Conservation (phyloP, 1,140 invertebrate genomes). For the Eueides isabella region DNA sequence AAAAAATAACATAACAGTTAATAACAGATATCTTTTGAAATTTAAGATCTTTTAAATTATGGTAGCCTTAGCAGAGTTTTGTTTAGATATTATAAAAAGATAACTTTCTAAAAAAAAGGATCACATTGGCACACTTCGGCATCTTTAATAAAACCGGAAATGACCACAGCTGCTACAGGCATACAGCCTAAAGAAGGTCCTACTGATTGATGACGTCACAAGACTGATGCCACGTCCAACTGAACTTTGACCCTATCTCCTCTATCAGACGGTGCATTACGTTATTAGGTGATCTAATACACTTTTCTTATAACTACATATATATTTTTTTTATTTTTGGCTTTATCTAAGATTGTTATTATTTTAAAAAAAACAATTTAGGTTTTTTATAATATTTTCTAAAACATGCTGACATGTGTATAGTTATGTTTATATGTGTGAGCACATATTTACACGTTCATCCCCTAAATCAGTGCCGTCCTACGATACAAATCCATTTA, state of each 20-base stretch:
- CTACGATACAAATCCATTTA: no score
- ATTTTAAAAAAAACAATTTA: neutral
- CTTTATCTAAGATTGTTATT: neutral
- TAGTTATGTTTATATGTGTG: no score
- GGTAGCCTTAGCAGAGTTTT: no score
- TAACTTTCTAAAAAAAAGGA: no score
- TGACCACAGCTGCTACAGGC: neutral
- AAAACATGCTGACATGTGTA: no score
- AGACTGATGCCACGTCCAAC: constrained; percentile 41
- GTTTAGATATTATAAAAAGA: no score
- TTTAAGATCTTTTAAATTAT: no score
- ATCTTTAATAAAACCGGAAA: neutral
- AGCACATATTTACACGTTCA: no score
- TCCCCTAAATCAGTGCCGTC: no score
- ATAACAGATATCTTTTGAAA: no score
- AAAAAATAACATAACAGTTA: no score
- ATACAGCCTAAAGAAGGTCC: constrained; percentile 23
- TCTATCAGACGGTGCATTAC: constrained; percentile 36
- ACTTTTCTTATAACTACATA: constrained; percentile 3
- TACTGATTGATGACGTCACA: constrained; percentile 42
- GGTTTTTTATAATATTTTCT: no score
- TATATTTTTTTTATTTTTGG: neutral
- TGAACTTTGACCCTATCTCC: constrained; percentile 36
- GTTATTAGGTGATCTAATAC: constrained; percentile 28
- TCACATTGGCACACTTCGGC: neutral